These are phyloP conservation scores for Drosophila azteca DNA, from an alignment of 1,140 invertebrate genomes.

Conservation along the genomic window DNA sequence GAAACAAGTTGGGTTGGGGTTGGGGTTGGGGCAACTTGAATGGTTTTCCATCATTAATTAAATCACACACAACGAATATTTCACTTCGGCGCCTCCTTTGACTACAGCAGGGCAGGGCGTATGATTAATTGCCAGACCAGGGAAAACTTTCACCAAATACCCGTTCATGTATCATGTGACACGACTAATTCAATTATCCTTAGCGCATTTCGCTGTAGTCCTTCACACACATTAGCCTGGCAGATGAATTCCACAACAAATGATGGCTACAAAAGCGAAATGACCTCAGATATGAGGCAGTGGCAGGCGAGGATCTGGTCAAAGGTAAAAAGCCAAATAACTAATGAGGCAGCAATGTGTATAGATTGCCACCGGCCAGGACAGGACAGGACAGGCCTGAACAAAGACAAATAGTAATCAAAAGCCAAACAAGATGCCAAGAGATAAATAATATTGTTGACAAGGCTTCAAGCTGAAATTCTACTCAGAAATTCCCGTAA, in stretches of 20 bases:
- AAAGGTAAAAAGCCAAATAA: constrained; percentile 55
- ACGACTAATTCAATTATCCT: constrained; percentile 62
- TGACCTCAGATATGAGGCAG: constrained; percentile 44
- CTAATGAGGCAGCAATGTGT: constrained; percentile 44
- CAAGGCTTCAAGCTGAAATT: no score
- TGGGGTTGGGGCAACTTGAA: no score
- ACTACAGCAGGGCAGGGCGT: constrained; percentile 20
- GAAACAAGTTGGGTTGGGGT: not conserved
- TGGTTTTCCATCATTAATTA: constrained; percentile 32
- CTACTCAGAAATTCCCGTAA: no score
- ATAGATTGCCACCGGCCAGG: not conserved
- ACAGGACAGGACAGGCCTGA: constrained; percentile 6
- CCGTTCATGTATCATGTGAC: constrained; percentile 56
- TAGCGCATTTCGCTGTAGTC: constrained; percentile 53
- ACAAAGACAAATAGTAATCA: constrained; percentile 10
- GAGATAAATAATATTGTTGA: no score
- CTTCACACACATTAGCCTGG: constrained; percentile 35
- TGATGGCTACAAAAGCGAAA: constrained; percentile 47
- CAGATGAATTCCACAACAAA: constrained; percentile 19
- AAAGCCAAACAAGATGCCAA: no score
- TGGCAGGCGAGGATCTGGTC: constrained; percentile 16
- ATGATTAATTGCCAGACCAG: constrained; percentile 60
- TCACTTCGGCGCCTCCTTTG: constrained; percentile 22
- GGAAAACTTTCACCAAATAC: constrained; percentile 20
- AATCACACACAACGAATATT: constrained; percentile 24